Base-by-base conservation (phyloP, 2,113 vertebrate genomes). In the Xiphophorus hellerii region DNA sequence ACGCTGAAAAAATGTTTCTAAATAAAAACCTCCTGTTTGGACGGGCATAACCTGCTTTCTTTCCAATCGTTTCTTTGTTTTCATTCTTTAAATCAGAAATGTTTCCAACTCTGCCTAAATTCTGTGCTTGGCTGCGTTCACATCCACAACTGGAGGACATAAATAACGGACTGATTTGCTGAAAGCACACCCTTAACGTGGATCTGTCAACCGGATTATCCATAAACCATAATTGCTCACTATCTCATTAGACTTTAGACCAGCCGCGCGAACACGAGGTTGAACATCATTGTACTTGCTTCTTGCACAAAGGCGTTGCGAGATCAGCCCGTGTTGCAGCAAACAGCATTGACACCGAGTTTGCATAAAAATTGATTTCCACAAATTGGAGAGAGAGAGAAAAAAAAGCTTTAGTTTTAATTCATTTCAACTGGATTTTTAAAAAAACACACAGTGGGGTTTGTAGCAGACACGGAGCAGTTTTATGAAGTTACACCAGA, bases 201-300 rank as follows among this genome's bases (percentile, higher is more conserved):
- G 42, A 77, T 74, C 71, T 82, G 74, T 83, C 74, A 82, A 83
- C 81, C 71, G 70, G 87, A 83, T 90, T 88, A 85, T 80, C 89
- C 92, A 92, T 93, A 90, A 92, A 90, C 90, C 78, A 79, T 86
- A 92, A 92, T 90, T 90, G 84, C 89, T 87, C 77, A 72, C 81
- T 93, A 93, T 93, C 93, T 90, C 81, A 69, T 76, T 75, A 88
- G 91, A 93, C 93, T 93, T 93, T 92, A 91, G 83, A 93, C 93
- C 81, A 76, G 37, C 58, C 82, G 83, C 82, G 78, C n/a, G 12
- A 82, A 73, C 48, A 81, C 84, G 79, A 90, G 89, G 76, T 77
- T 89, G 84, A 85, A 78, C 10, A 81, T 74, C 54, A 67, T 84
- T 87, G 86, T 66, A 78, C 66, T 76, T n/a, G 1, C 13, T 7